These are phyloP conservation scores for Drosophila erecta DNA, from an alignment of 1,140 invertebrate genomes.

Conservation along the genomic window DNA sequence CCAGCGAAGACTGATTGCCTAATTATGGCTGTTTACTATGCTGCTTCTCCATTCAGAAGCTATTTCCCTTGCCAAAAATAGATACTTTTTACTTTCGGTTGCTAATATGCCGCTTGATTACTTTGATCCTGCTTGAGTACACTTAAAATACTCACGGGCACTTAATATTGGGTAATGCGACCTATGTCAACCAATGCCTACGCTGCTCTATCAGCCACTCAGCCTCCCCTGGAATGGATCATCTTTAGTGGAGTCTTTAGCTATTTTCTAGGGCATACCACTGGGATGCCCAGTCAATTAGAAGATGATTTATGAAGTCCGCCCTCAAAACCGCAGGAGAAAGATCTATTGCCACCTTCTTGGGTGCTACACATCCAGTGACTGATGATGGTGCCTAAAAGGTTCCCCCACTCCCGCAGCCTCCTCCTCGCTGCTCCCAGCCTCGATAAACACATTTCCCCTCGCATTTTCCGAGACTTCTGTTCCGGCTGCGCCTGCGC, in stretches of 20 bases:
- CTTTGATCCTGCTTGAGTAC: background rate
- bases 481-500: slow-evolving; percentile 55
- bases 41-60: background rate
- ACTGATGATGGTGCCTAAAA: slow-evolving; percentile 48
- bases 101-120: background rate
- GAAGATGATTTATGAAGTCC: slow-evolving; percentile 63
- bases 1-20: background rate
- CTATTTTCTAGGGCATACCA: slow-evolving; percentile 4
- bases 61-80: too few relatives aligned
- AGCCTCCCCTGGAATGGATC: slow-evolving; percentile 40
- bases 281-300: slow-evolving; percentile 59
- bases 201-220: background rate
- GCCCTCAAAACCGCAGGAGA: slow-evolving; percentile 10
- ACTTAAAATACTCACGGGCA: background rate
- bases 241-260: slow-evolving; percentile 25
- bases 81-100: too few relatives aligned
- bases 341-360: slow-evolving; percentile 64
- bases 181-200: slow-evolving; percentile 9
- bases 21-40: background rate
- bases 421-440: background rate
- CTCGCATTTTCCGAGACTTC: background rate
- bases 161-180: background rate
- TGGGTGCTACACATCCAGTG: slow-evolving; percentile 3
- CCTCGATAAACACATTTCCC: slow-evolving; percentile 20
- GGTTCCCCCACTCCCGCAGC: slow-evolving; percentile 38